Conservation (phyloP, 2,888 invertebrate genomes). For the Pyrocoelia pectoralis region DNA sequence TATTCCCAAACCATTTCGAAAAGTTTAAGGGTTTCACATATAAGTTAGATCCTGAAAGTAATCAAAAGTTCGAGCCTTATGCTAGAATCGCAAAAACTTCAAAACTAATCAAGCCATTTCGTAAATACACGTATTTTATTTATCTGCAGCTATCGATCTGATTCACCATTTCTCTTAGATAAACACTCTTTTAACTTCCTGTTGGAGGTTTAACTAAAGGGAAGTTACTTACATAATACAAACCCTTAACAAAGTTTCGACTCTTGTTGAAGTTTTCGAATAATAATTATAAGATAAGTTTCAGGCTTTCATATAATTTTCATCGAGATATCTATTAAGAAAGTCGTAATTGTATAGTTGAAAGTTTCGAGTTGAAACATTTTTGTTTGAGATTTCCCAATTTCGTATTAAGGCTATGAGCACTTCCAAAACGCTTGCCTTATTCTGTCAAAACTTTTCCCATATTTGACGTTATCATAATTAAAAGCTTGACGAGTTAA, state of each 20-base stretch:
- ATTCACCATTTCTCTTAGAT: neutral
- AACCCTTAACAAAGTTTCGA: neutral
- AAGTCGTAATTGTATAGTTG: too few relatives aligned
- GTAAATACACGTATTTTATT: slow-evolving; percentile 21
- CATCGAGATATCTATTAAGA: too few relatives aligned
- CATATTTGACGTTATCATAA: too few relatives aligned
- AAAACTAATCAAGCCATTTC: slow-evolving; percentile 33
- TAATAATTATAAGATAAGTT: neutral
- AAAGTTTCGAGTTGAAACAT: too few relatives aligned
- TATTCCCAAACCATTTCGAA: slow-evolving; percentile 27
- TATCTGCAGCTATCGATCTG: slow-evolving; percentile 5
- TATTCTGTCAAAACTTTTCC: too few relatives aligned
- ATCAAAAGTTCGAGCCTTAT: slow-evolving; percentile 34
- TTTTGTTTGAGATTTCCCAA: too few relatives aligned
- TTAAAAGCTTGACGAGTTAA: too few relatives aligned
- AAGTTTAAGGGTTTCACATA: slow-evolving; percentile 29
- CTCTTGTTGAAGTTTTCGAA: slow-evolving; percentile 1
- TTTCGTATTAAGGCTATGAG: too few relatives aligned
- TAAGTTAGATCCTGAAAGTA: slow-evolving; percentile 30
- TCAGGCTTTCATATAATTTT: neutral
- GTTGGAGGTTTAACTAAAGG: neutral
- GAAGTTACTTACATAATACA: neutral
- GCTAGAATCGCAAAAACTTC: slow-evolving; percentile 27
- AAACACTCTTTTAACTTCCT: neutral
- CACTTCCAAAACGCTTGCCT: too few relatives aligned